Base-by-base conservation (phyloP, 2,888 invertebrate species). In the Cartodere bifasciata region DNA sequence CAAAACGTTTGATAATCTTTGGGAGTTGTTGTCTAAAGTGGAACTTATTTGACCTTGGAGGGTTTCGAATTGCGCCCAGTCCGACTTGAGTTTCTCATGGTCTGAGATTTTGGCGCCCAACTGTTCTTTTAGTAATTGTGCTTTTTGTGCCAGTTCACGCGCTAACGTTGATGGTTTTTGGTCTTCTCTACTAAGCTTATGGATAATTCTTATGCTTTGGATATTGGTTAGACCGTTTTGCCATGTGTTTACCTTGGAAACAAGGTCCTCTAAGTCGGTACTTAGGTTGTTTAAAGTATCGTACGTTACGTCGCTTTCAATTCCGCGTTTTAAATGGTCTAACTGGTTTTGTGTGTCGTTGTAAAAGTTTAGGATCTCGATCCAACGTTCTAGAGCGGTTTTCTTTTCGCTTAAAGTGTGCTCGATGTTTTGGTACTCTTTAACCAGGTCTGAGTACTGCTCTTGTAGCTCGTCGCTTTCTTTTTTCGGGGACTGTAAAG, bases 331-430 rank as follows among this genome's bases (percentile, higher is more conserved):
- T 36, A 83, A 70, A 44, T 87, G 84, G 28, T 75, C 74, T 24
- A 88, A 57, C 52, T 83, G 85, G 43, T 81, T 81, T 40, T 73
- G 73, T 1, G 79, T 75, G 41, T 86, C 85, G 30, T 78, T 75
- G 43, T 81, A 76, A 81, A 85, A 86, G 44, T 75, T 79, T 5
- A 85, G 58, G 14, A 90, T 66, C 46, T 86, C 85, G 0, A 74
- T 73, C 86, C 90, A 87, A 48, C 81, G 82, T 50, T 85, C 80
- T 14, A 88, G 55, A 3, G 76, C 68, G 1, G 64, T 65, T 52
- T 81, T 83, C 56, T 83, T 84, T 44, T 76, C 72, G 44, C 74
- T 69, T 41, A 88, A 67, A 42, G 75, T 74, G 21, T 72, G 72
- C 49, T 83, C 82, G 20, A 87, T 65, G 6, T 72, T 68, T 58